Evolutionary conservation across 2,113 vertebrate species (phyloP).

Genomic region (Caloenas nicobarica): DNA sequence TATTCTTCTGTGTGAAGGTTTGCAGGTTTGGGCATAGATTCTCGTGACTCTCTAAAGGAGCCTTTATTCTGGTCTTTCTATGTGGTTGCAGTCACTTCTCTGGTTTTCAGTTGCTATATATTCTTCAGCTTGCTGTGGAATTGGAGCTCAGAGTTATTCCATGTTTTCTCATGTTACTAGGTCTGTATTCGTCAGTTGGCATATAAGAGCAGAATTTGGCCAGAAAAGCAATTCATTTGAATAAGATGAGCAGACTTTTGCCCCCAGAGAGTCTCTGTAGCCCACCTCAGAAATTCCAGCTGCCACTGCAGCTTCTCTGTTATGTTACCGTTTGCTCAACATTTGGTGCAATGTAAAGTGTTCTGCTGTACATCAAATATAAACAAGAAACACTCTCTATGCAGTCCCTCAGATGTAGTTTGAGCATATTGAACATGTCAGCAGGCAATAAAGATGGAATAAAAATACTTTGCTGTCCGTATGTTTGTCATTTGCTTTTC

Average conservation of each 20-base stretch:
- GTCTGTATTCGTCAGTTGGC: slow-evolving; percentile 63
- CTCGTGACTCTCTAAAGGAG: not conserved
- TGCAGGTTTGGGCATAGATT: not conserved
- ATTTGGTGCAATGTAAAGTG: slow-evolving; percentile 73
- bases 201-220: slow-evolving; percentile 56
- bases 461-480: slow-evolving; percentile 73
- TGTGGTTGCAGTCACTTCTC: not conserved
- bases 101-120: not conserved
- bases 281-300: slow-evolving; percentile 71
- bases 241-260: slow-evolving; percentile 71
- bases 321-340: slow-evolving; percentile 70
- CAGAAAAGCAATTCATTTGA: slow-evolving; percentile 63
- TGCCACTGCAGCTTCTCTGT: slow-evolving; percentile 65
- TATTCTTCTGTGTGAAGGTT: not conserved
- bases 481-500: slow-evolving; percentile 71
- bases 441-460: slow-evolving; percentile 71
- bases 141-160: slow-evolving; percentile 40
- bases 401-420: slow-evolving; percentile 69
- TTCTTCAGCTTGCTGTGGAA: slow-evolving; percentile 9
- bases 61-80: not conserved
- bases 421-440: slow-evolving; percentile 70
- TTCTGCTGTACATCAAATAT: slow-evolving; percentile 71
- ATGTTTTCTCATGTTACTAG: slow-evolving; percentile 59
- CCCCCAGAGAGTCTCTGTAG: slow-evolving; percentile 63
- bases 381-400: slow-evolving; percentile 72